Evolutionary conservation across 2,113 vertebrate species (phyloP), one percentile per base, ranked within the genome.

Genomic region (Recurvirostra avosetta): DNA sequence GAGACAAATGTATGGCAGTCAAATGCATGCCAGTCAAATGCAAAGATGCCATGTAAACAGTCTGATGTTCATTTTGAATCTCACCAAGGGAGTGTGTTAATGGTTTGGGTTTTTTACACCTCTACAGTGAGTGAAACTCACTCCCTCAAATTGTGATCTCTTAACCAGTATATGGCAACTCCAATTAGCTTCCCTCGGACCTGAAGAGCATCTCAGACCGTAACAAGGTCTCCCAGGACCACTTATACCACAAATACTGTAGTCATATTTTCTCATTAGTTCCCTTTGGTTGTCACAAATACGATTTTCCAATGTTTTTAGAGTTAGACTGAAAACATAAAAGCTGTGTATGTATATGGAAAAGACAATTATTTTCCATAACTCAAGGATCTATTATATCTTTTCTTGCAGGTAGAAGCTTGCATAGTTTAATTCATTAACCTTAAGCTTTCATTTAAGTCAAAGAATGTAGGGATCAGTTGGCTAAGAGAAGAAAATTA

Each of bases 141-240:
- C 71, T 97, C 96, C 84, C 95, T 97, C 94, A 96, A 96, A 97
- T 34, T 97, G 92, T 96, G 76, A 94, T 95, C 92, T 98, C 93
- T 93, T 95, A 97, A 96, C 92, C 92, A 95, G 86, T 95, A 94
- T 96, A 96, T 98, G 98, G 98, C 97, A 98, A 94, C 96, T 98
- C 98, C 98, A 98, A 97, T 99, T 99, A 99, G 97, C 92, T 98
- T 98, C 72, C 65, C 94, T 97, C 85, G 62, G 98, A 97, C 96
- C 98, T 95, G 84, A 98, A 98, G 97, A 96, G 94, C 96, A 91
- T 98, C 98, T 98, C 97, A 97, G 97, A 95, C 97, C 96, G 98
- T 99, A 99, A 99, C 98, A 98, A 99, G 98, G 98, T 99, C 99
- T 99, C 99, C 45, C 74, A 98, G 98, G 98, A 98, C 97, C 96